Conservation (phyloP, 2,888 invertebrate genomes). For the Cephus pulcher region DNA sequence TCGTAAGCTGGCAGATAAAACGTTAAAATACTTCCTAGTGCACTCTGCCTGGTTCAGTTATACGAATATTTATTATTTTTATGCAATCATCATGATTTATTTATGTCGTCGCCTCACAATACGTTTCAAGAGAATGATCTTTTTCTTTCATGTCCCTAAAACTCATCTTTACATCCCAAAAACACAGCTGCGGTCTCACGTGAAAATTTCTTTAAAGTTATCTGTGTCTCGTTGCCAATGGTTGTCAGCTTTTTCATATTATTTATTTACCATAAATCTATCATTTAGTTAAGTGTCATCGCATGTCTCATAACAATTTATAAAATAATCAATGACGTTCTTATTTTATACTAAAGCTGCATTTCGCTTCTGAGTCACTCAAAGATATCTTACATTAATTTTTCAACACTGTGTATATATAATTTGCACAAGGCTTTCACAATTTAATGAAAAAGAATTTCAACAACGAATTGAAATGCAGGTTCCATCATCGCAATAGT, state of each 20-base stretch:
- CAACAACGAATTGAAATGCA: neutral
- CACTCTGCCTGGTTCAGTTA: constrained; percentile 56
- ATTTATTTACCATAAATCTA: neutral
- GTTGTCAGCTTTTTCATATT: neutral
- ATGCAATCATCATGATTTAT: neutral
- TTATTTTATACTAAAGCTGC: neutral
- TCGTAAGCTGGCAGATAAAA: constrained; percentile 52
- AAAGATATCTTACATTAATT: neutral
- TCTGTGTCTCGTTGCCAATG: neutral
- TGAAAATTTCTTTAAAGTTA: neutral
- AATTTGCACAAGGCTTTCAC: neutral
- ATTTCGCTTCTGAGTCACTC: neutral
- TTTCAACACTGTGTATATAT: neutral
- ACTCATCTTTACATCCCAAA: neutral
- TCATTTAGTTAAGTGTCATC: neutral
- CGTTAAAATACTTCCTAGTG: constrained; percentile 17
- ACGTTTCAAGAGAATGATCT: neutral
- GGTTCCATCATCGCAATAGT: neutral
- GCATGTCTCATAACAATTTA: neutral
- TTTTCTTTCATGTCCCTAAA: neutral
- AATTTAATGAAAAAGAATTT: neutral
- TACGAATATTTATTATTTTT: constrained; percentile 10
- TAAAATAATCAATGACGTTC: neutral
- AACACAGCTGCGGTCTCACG: neutral
- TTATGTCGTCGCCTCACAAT: constrained; percentile 4